These are phyloP conservation scores for Caradrina clavipalpis DNA, from an alignment of 2,888 invertebrate genomes.

Conservation along the genomic window DNA sequence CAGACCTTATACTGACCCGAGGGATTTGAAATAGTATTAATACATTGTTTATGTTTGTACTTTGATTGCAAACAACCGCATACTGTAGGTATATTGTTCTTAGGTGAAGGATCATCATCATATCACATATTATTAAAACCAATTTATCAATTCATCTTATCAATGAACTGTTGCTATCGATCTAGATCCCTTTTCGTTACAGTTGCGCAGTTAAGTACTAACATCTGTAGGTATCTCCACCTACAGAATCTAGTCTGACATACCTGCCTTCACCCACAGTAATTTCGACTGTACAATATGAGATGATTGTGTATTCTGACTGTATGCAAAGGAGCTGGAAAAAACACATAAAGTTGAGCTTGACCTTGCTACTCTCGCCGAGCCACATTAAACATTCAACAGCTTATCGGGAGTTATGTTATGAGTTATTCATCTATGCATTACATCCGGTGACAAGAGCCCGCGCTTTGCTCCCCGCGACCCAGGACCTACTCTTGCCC, in stretches of 20 bases:
- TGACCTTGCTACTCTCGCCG: slow-evolving; percentile 42
- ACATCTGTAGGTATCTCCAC: neutral
- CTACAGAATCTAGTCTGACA: too few relatives aligned
- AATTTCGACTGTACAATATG: neutral
- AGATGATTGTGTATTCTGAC: neutral
- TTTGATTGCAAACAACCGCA: slow-evolving; percentile 1
- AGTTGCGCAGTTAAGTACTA: neutral
- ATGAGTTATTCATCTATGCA: slow-evolving; percentile 51
- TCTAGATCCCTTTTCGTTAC: neutral
- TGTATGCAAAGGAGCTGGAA: neutral
- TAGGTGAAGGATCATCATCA: neutral
- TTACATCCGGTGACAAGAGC: slow-evolving; percentile 44
- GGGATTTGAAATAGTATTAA: slow-evolving; percentile 24
- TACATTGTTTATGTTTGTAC: slow-evolving; percentile 13
- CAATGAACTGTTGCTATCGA: too few relatives aligned
- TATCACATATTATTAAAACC: neutral
- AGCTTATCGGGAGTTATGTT: slow-evolving; percentile 36
- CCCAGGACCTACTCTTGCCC: slow-evolving; percentile 14
- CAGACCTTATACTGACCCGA: slow-evolving; percentile 22
- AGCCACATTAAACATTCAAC: slow-evolving; percentile 47
- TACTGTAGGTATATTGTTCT: neutral
- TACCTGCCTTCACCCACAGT: neutral
- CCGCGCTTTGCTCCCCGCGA: neutral
- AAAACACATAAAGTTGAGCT: slow-evolving; percentile 22
- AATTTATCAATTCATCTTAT: neutral